These are phyloP conservation scores for Noctua fimbriata DNA, from an alignment of 2,888 invertebrate genomes.

Conservation along the genomic window DNA sequence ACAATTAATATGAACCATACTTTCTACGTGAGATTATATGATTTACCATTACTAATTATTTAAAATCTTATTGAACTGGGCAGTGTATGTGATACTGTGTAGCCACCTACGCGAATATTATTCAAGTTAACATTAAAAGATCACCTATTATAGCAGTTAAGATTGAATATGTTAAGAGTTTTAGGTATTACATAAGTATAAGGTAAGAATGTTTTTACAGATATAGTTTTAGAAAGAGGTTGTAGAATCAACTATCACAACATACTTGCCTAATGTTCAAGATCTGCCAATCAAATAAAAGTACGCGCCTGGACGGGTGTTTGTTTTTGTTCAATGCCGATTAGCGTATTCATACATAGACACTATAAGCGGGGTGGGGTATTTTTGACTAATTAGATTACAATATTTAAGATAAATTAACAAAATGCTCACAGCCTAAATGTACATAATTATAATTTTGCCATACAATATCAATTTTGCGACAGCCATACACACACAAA, in stretches of 20 bases:
- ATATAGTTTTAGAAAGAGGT: slow-evolving; percentile 51
- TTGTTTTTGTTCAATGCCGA: slow-evolving; percentile 62
- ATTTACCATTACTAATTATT: slow-evolving; percentile 62
- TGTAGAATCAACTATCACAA: slow-evolving; percentile 56
- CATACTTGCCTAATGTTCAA: slow-evolving; percentile 73
- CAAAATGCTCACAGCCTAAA: slow-evolving; percentile 87
- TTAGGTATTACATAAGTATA: slow-evolving; percentile 48
- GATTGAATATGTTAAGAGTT: slow-evolving; percentile 42
- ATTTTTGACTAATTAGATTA: slow-evolving; percentile 69
- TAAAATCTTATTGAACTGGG: slow-evolving; percentile 67
- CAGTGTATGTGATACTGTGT: slow-evolving; percentile 69
- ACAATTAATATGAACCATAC: slow-evolving; percentile 67
- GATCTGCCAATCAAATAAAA: slow-evolving; percentile 67
- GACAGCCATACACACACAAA: slow-evolving; percentile 63
- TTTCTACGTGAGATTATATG: slow-evolving; percentile 70
- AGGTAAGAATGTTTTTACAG: slow-evolving; percentile 51
- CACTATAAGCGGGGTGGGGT: slow-evolving; percentile 69
- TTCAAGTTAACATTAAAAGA: slow-evolving; percentile 20
- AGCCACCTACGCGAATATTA: slow-evolving; percentile 48
- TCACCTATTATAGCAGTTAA: slow-evolving; percentile 41
- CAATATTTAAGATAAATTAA: slow-evolving; percentile 77
- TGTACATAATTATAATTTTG: slow-evolving; percentile 80
- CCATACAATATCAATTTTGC: slow-evolving; percentile 70
- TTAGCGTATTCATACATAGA: slow-evolving; percentile 71
- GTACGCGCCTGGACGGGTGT: slow-evolving; percentile 84